These are phyloP conservation scores for Cygnus atratus DNA, from an alignment of 2,113 vertebrate genomes.

Conservation along the genomic window DNA sequence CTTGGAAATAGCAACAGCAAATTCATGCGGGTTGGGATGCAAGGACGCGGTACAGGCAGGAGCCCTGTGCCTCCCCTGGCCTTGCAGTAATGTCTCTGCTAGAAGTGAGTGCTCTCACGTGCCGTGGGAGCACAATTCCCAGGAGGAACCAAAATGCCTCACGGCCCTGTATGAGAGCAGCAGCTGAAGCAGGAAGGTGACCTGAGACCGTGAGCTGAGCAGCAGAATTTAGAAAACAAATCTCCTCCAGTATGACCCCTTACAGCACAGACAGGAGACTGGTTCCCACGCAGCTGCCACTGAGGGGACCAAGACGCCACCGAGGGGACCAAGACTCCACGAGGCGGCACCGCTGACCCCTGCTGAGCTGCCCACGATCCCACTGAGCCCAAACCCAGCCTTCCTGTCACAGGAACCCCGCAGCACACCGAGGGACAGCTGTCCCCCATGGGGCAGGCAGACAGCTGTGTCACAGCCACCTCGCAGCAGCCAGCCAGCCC, in stretches of 20 bases:
- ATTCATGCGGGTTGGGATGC: fast-evolving
- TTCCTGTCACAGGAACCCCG: neutral
- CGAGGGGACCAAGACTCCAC: neutral
- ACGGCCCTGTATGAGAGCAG: fast-evolving
- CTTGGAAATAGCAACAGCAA: neutral
- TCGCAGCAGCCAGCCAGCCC: neutral
- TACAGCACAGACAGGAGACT: fast-evolving
- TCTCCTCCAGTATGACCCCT: neutral
- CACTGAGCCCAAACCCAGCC: neutral
- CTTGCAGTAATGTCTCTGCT: neutral
- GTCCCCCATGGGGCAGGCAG: neutral
- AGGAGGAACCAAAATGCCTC: neutral
- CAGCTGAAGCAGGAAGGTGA: neutral
- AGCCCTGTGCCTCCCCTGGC: neutral
- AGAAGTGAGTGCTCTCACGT: fast-evolving
- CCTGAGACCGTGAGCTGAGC: neutral
- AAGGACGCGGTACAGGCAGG: fast-evolving
- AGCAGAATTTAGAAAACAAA: neutral
- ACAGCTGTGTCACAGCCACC: neutral
- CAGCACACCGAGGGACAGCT: neutral
- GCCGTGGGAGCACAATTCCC: neutral
- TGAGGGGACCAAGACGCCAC: neutral
- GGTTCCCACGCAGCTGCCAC: neutral
- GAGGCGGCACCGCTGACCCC: neutral
- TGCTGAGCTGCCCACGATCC: fast-evolving